A percentile compares a stretch with the other conserved stretches of the same genome.
Evolutionary conservation across 2,888 invertebrate genomes (phyloP).

Genomic region (Rhimphoctona megacephalus): DNA sequence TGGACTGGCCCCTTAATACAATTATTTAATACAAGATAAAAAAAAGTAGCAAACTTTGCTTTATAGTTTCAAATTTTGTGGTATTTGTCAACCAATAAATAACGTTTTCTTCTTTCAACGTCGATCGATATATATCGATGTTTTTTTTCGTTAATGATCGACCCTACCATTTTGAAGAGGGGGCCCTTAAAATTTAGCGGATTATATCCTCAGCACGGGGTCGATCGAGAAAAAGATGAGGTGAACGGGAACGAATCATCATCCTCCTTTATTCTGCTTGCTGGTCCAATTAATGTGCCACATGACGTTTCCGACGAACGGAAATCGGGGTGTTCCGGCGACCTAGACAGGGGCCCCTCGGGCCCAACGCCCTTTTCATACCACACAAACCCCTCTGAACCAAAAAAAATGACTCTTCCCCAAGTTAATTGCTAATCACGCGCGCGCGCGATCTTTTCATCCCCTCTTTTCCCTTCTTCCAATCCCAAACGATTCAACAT

Average conservation of each 20-base stretch:
- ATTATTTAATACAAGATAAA: no score
- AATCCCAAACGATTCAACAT: constrained; percentile 21
- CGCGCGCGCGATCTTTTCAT: constrained; percentile 51
- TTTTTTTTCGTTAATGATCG: constrained; percentile 8
- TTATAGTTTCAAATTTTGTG: not conserved
- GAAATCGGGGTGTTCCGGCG: constrained; percentile 75
- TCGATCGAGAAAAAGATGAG: constrained; percentile 67
- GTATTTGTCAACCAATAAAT: not conserved
- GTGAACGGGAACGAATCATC: constrained; percentile 75
- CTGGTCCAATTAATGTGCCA: constrained; percentile 82
- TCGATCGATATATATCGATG: not conserved
- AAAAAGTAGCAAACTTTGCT: not conserved
- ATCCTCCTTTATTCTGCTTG: constrained; percentile 77
- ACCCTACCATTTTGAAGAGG: not conserved
- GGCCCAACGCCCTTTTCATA: constrained; percentile 49
- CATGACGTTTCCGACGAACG: constrained; percentile 82
- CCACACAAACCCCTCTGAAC: constrained; percentile 33
- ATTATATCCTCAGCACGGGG: constrained; percentile 23
- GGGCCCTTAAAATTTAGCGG: not conserved
- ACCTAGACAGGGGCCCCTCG: constrained; percentile 44
- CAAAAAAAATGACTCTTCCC: constrained; percentile 53
- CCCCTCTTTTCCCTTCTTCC: not conserved
- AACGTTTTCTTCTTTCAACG: not conserved
- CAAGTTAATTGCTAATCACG: constrained; percentile 80
- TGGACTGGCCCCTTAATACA: no score